Percentiles rank a stretch among this genome's conserved stretches.
These are phyloP conservation scores for Lasaia peninsularis DNA, from an alignment of 1,140 invertebrate species.

Conservation along the genomic window DNA sequence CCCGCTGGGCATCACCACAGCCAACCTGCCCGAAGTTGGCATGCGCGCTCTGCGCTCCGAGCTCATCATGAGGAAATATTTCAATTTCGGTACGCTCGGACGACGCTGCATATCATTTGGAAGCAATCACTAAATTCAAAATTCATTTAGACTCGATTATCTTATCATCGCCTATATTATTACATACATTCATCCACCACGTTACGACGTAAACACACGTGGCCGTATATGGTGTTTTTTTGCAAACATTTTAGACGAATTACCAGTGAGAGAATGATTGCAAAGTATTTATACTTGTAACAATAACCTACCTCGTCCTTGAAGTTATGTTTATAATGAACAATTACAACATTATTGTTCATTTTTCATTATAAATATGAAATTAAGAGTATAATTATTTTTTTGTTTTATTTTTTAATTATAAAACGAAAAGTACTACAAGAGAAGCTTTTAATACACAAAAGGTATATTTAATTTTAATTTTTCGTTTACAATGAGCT, in stretches of 20 bases:
- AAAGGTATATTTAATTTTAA: too few relatives aligned
- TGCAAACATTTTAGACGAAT: not conserved
- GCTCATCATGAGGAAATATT: conserved; percentile 78
- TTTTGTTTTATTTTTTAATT: too few relatives aligned
- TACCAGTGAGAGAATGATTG: not conserved
- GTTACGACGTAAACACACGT: not conserved
- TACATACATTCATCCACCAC: conserved; percentile 37
- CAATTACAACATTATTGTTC: too few relatives aligned
- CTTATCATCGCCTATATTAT: conserved; percentile 40
- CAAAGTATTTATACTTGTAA: not conserved
- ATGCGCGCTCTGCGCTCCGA: conserved; percentile 69
- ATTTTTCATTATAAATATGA: too few relatives aligned
- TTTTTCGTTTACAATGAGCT: too few relatives aligned
- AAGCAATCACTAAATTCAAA: conserved; percentile 34
- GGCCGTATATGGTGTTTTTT: not conserved
- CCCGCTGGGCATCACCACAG: conserved; percentile 89
- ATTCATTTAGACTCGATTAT: not conserved
- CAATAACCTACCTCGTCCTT: not conserved
- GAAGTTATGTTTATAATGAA: not conserved
- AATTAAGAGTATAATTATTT: too few relatives aligned
- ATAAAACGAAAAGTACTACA: too few relatives aligned
- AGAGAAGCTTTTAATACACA: too few relatives aligned
- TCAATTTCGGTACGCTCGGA: conserved; percentile 72
- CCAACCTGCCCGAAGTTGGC: conserved; percentile 69
- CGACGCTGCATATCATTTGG: conserved; percentile 26